phyloP scores from a whole-genome alignment of 2,113 vertebrate species.

The Eudorcas thomsonii region DNA sequence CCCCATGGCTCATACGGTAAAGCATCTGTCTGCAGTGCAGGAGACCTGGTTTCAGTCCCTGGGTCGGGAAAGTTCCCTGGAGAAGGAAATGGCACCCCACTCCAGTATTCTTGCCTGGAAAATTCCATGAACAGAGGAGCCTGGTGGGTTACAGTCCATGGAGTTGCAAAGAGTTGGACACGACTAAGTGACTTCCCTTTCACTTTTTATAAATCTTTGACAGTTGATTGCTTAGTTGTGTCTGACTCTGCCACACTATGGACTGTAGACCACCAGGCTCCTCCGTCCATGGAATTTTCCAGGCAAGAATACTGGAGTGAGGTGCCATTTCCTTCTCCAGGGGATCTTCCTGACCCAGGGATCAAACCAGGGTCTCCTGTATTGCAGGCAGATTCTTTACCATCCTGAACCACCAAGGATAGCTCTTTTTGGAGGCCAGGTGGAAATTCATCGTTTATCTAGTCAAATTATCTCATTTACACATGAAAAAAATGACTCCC shows the following conservation, averaged over 20 bases:
- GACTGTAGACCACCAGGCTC: background rate
- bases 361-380: fast-evolving
- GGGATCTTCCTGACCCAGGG: background rate
- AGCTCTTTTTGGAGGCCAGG: background rate
- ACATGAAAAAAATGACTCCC: background rate
- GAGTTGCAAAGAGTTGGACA: background rate
- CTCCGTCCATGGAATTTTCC: background rate
- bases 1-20: too few relatives aligned
- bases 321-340: background rate
- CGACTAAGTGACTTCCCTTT: background rate
- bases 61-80: too few relatives aligned
- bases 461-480: background rate
- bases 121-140: too few relatives aligned
- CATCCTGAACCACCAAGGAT: background rate
- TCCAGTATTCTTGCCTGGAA: too few relatives aligned
- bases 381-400: background rate
- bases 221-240: background rate
- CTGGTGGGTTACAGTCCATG: too few relatives aligned
- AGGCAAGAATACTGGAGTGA: background rate
- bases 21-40: too few relatives aligned
- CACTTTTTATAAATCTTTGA: background rate
- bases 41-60: too few relatives aligned
- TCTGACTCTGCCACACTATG: background rate
- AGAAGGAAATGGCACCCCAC: too few relatives aligned
- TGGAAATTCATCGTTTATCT: background rate